Evolutionary conservation across 1,140 invertebrate genomes (phyloP).

Genomic region (Hyles euphorbiae): DNA sequence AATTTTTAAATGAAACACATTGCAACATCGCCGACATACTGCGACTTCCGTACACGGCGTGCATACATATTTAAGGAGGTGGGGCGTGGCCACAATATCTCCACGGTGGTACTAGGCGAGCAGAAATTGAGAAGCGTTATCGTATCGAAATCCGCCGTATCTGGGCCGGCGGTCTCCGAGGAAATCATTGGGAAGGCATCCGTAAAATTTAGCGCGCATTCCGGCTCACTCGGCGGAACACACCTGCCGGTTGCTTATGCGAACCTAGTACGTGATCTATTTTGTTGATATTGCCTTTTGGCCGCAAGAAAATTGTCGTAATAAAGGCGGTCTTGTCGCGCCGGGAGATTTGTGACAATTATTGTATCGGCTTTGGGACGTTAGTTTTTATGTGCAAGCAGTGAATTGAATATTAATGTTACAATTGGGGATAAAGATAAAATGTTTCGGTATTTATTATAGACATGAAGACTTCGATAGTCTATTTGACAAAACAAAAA

Average conservation of each 20-base stretch:
- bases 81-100: slow-evolving; percentile 50
- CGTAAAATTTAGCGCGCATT: slow-evolving; percentile 77
- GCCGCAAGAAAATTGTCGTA: slow-evolving; percentile 1
- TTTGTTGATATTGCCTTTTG: slow-evolving; percentile 36
- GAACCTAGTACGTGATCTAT: slow-evolving; percentile 59
- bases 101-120: slow-evolving; percentile 37
- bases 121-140: slow-evolving; percentile 66
- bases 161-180: slow-evolving; percentile 76
- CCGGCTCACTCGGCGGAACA: slow-evolving; percentile 55
- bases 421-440: too few relatives aligned
- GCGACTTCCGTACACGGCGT: background rate
- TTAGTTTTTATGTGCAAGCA: too few relatives aligned
- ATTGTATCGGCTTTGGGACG: too few relatives aligned
- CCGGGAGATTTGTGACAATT: too few relatives aligned
- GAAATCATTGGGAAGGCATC: slow-evolving; percentile 84
- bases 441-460: too few relatives aligned
- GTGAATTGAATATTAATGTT: too few relatives aligned
- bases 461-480: too few relatives aligned
- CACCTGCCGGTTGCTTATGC: slow-evolving; percentile 62
- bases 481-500: too few relatives aligned
- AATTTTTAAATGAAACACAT: too few relatives aligned
- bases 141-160: slow-evolving; percentile 65
- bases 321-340: background rate
- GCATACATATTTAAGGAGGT: slow-evolving; percentile 44
- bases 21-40: background rate